Evolutionary conservation across 64 coral and sea anemone species (phyloP), one percentile per base, ranked within the genome.

Genomic region (Porites lutea): DNA sequence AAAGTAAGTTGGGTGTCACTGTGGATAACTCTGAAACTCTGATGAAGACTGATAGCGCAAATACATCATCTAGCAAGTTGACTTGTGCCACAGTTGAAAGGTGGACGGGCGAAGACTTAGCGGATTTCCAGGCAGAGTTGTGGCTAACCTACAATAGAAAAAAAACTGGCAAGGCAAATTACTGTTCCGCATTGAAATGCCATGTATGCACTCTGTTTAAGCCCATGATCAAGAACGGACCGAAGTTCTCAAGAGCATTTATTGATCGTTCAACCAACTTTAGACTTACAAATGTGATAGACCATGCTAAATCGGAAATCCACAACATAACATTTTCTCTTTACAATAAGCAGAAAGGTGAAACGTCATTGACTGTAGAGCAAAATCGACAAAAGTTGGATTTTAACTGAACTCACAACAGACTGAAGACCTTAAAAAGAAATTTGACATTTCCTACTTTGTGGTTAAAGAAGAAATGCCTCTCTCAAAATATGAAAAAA

Each of bases 381-480:
- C 78, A 80, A 46, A 80, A 80, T 80, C 78, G 61, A 61, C 53
- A 54, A 7, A 76, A 45, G 73, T 45, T 76, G 52, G 73, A 52
- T 14, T 76, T 76, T 76, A 76, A 18, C 73, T 76, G 52, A 76
- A 27, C 11, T 6, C 73, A 13, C 73, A 79, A 72, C 79, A 94
- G 70, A 55, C 90, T 77, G 58, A 72, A 44, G 86, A 89, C 20
- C 82, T 77, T 43, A 94, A 94, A 22, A 85, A 52, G 72, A 95
- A 91, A 54, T 95, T 91, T 90, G 83, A 91, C 87, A 89, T 95
- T 74, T 89, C 94, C 43, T 91, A 95, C 89, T 95, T 95, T 68
- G 74, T 95, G 57, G 88, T 88, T 52, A 95, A 95, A 68, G 88
- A 95, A 74, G 87, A 95, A 87, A 82, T 95, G 69, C 94, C 88